These are phyloP conservation scores for Phaethornis superciliosus DNA, from an alignment of 2,113 vertebrate species.

Conservation along the genomic window DNA sequence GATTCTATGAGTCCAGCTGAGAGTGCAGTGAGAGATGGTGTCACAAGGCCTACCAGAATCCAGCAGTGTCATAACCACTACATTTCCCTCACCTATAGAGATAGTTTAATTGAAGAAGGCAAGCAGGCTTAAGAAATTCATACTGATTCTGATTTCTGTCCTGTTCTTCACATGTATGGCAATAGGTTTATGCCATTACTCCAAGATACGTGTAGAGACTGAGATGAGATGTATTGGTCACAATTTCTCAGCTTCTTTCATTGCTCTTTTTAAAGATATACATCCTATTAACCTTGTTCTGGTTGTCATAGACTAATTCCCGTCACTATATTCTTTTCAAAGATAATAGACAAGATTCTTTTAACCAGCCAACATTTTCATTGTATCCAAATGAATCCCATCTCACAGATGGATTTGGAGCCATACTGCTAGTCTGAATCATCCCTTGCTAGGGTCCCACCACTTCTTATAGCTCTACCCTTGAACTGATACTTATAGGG, in stretches of 20 bases:
- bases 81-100: neutral
- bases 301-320: neutral
- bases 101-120: neutral
- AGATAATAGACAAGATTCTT: neutral
- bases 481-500: neutral
- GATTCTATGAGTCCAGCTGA: no score
- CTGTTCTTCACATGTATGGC: neutral
- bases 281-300: neutral
- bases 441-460: neutral
- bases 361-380: neutral
- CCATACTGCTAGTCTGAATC: neutral
- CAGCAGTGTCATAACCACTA: neutral
- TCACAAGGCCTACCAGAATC: neutral
- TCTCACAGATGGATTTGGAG: neutral
- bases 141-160: neutral
- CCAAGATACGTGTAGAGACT: neutral
- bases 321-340: neutral
- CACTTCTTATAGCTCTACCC: neutral
- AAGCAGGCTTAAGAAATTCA: neutral
- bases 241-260: neutral
- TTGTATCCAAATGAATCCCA: neutral
- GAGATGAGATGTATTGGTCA: neutral
- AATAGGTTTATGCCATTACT: neutral
- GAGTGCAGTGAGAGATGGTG: neutral
- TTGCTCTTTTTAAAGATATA: neutral